Conservation (phyloP, 2,888 invertebrate species). For the Caenorhabditis sinica region DNA sequence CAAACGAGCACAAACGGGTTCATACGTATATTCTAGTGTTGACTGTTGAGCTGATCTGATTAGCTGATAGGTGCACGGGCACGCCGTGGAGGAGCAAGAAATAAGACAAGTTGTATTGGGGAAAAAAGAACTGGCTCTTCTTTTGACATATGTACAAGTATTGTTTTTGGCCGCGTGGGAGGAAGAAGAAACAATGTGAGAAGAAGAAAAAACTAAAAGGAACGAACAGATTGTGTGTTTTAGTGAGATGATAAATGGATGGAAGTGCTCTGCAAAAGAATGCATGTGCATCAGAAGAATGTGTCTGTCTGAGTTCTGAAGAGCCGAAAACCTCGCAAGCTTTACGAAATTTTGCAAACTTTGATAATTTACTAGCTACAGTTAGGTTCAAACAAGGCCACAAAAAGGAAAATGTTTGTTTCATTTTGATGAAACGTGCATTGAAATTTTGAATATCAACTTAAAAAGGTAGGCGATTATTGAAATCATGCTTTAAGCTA, state of each 20-base stretch:
- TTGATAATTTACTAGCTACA: neutral
- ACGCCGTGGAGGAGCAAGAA: slow-evolving; percentile 29
- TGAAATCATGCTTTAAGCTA: too few species aligned
- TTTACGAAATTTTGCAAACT: neutral
- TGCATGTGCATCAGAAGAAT: slow-evolving; percentile 14
- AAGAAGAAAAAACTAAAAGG: slow-evolving; percentile 7
- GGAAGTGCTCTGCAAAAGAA: slow-evolving; percentile 24
- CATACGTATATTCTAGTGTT: slow-evolving; percentile 58
- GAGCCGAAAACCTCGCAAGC: neutral
- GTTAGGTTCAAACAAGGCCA: neutral
- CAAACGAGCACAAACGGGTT: slow-evolving; percentile 50
- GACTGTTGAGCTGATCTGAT: slow-evolving; percentile 50
- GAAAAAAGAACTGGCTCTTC: slow-evolving; percentile 36
- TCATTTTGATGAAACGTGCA: too few species aligned
- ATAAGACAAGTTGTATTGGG: neutral
- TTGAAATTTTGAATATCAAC: too few species aligned
- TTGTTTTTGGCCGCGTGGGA: slow-evolving; percentile 52
- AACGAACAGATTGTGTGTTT: slow-evolving; percentile 18
- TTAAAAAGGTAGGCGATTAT: too few species aligned
- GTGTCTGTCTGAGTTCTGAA: neutral
- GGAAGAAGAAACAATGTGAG: slow-evolving; percentile 29
- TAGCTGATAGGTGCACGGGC: slow-evolving; percentile 64
- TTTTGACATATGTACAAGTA: slow-evolving; percentile 54
- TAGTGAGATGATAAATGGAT: slow-evolving; percentile 43
- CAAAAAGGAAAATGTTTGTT: too few species aligned